A percentile compares a stretch with the other conserved stretches of the same genome.
These are phyloP conservation scores for Phrynocephalus vlangalii DNA, from an alignment of 2,797 vertebrate genomes.

Conservation along the genomic window DNA sequence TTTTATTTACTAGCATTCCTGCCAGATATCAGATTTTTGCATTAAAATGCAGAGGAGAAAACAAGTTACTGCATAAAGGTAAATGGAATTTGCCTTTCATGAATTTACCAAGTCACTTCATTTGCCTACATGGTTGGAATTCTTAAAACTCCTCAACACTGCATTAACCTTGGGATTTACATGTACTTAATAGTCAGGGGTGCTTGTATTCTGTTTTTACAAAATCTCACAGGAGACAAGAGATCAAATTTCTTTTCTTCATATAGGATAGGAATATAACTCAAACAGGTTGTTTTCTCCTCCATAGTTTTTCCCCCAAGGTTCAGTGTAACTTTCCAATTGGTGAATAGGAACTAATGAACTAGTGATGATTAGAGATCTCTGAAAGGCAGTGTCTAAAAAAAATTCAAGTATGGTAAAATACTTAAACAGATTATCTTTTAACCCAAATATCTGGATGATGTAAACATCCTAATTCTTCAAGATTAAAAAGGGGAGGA, in stretches of 20 bases:
- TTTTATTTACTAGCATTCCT: background rate
- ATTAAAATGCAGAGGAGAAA: background rate
- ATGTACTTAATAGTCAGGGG: conserved; percentile 21
- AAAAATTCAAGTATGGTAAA: conserved; percentile 38
- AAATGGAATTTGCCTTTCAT: background rate
- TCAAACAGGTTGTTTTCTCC: background rate
- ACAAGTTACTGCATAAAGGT: background rate
- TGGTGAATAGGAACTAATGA: background rate
- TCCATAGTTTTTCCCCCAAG: background rate
- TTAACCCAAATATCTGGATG: conserved; percentile 46
- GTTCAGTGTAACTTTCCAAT: background rate
- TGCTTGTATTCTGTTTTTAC: conserved; percentile 18
- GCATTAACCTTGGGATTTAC: conserved; percentile 4
- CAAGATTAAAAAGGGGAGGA: background rate
- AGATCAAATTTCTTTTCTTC: conserved; percentile 15
- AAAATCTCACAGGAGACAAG: conserved; percentile 2
- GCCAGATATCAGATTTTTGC: background rate
- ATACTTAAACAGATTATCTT: conserved; percentile 59
- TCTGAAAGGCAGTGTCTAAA: conserved; percentile 61
- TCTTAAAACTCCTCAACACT: background rate
- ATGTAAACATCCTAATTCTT: background rate
- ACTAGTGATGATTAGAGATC: conserved; percentile 24
- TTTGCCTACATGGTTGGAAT: conserved; percentile 37
- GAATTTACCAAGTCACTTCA: background rate
- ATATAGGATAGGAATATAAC: background rate